Conservation (phyloP, 2,113 vertebrate genomes). For the Raphicerus campestris region DNA sequence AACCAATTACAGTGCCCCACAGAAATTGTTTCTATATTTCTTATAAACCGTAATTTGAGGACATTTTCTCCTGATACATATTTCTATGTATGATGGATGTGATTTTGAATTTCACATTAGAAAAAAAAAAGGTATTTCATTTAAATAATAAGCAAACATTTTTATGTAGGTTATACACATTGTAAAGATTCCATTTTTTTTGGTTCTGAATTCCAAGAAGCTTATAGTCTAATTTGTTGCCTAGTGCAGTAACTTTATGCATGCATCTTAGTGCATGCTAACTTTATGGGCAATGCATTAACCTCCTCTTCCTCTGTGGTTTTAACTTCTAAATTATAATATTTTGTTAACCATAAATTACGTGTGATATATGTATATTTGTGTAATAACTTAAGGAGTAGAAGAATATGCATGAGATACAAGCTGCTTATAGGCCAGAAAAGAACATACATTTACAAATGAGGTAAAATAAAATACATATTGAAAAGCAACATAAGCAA, state of each 20-base stretch:
- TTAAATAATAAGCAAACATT: not conserved
- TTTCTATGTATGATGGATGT: not conserved
- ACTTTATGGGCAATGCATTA: not conserved
- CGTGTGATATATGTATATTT: not conserved
- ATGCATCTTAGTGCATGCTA: not conserved
- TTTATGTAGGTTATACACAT: not conserved
- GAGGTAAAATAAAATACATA: not conserved
- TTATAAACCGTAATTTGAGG: not conserved
- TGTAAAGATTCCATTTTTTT: not conserved
- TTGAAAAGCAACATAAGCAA: not conserved
- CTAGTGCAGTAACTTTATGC: not conserved
- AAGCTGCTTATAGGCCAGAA: not conserved
- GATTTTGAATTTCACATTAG: not conserved
- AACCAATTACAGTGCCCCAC: not conserved
- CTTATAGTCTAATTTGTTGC: not conserved
- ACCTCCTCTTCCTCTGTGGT: not conserved
- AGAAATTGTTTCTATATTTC: not conserved
- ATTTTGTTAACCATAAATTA: not conserved
- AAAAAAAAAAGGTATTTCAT: not conserved
- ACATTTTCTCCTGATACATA: not conserved
- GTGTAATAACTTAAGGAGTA: not conserved
- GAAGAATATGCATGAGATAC: not conserved
- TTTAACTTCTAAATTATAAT: constrained; percentile 12
- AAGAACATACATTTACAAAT: not conserved
- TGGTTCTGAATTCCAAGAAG: not conserved